Conservation (phyloP, 2,797 vertebrate genomes). For the Oreochromis mossambicus region DNA sequence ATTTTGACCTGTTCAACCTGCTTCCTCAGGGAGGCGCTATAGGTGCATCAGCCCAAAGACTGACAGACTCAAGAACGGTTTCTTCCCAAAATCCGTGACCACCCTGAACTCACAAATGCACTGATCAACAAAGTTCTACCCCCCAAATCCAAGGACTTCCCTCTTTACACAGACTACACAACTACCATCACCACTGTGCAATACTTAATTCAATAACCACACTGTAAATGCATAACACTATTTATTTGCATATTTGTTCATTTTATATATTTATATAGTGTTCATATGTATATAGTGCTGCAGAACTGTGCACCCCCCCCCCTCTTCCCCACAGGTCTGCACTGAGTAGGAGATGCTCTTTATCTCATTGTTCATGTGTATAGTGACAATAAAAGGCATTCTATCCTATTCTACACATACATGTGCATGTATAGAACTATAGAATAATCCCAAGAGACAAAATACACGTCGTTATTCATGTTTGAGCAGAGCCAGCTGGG, state of each 20-base stretch:
- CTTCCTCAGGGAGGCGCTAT: background rate
- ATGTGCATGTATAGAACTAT: background rate
- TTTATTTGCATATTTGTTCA: background rate
- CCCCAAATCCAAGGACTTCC: background rate
- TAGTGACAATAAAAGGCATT: background rate
- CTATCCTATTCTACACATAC: accelerated
- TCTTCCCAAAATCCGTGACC: background rate
- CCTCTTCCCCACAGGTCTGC: background rate
- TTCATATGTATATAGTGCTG: background rate
- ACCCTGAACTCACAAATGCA: too few relatives aligned
- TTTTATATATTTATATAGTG: background rate
- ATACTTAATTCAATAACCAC: background rate
- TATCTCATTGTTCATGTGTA: accelerated
- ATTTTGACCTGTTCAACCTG: background rate
- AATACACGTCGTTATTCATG: background rate
- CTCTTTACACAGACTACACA: background rate
- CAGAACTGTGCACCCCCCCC: background rate
- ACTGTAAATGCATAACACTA: background rate
- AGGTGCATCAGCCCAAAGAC: background rate
- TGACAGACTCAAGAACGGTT: accelerated
- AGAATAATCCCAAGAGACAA: background rate
- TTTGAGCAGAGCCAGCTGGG: background rate
- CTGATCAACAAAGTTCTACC: background rate
- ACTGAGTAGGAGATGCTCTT: background rate
- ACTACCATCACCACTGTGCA: background rate